A percentile compares a stretch with the other conserved stretches of the same genome.
phyloP scores from a whole-genome alignment of 2,888 invertebrate species.

The Brachyptera putata region DNA sequence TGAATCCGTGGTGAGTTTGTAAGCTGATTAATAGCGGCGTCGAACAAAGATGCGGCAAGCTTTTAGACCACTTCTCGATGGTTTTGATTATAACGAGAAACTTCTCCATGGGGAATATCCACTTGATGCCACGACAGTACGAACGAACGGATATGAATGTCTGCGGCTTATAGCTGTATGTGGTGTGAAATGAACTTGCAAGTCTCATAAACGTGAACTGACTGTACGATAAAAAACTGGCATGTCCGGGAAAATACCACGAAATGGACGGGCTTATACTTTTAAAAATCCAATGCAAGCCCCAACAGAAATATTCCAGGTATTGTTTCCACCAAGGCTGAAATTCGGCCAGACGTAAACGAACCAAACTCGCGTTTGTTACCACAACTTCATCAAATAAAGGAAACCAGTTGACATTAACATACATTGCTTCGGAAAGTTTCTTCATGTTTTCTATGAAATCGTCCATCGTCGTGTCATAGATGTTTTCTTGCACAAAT shows the following conservation, averaged over 20 bases:
- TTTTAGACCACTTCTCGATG: conserved; percentile 25
- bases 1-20: conserved; percentile 19
- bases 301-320: conserved; percentile 23
- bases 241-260: conserved; percentile 26
- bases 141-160: conserved; percentile 17
- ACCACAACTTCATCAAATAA: conserved; percentile 28
- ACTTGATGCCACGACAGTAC: conserved; percentile 28
- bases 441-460: conserved; percentile 18
- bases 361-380: conserved; percentile 18
- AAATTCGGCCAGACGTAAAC: conserved; percentile 19
- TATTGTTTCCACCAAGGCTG: conserved; percentile 28
- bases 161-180: conserved; percentile 27
- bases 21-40: conserved; percentile 27
- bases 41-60: conserved; percentile 21
- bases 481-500: conserved; percentile 26
- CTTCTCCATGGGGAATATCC: conserved; percentile 24
- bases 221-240: conserved; percentile 16
- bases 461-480: conserved; percentile 18
- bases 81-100: conserved; percentile 12
- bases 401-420: conserved; percentile 27
- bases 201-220: conserved; percentile 22
- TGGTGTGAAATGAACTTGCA: conserved; percentile 17
- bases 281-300: conserved; percentile 23
- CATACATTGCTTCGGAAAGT: conserved; percentile 22
- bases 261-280: conserved; percentile 22